Evolutionary conservation across 2,797 vertebrate genomes (phyloP).

Genomic region (Morelia viridis): DNA sequence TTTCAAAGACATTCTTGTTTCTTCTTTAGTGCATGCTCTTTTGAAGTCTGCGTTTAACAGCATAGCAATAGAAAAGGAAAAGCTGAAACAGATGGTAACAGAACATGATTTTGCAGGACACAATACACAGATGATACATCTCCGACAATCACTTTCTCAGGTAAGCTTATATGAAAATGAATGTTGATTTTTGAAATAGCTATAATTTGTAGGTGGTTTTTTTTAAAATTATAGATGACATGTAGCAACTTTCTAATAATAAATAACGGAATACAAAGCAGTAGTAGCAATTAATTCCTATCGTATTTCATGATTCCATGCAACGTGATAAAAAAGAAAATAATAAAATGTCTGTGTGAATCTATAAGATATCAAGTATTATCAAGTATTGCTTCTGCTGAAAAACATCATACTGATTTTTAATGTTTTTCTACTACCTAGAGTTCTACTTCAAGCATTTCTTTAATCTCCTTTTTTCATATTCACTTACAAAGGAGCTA

Average conservation of each 20-base stretch:
- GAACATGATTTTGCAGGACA: constrained; percentile 91
- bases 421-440: not conserved
- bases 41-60: constrained; percentile 99
- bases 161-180: constrained; percentile 70
- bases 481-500: not conserved
- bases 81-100: constrained; percentile 93
- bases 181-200: not conserved
- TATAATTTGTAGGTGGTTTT: not conserved
- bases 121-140: constrained; percentile 85
- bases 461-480: not conserved
- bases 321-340: not conserved
- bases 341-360: not conserved
- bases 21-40: constrained; percentile 88
- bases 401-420: not conserved
- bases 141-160: constrained; percentile 97
- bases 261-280: not conserved
- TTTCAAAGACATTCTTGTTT: constrained; percentile 8
- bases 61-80: constrained; percentile 98
- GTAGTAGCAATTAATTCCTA: not conserved
- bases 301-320: not conserved
- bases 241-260: not conserved
- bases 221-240: constrained; percentile 34
- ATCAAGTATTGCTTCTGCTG: not conserved
- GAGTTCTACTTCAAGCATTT: not conserved
- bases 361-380: not conserved